Evolutionary conservation across 2,113 vertebrate species (phyloP), one percentile per base, ranked within the genome.

Genomic region (Myanophis thanlyinensis): DNA sequence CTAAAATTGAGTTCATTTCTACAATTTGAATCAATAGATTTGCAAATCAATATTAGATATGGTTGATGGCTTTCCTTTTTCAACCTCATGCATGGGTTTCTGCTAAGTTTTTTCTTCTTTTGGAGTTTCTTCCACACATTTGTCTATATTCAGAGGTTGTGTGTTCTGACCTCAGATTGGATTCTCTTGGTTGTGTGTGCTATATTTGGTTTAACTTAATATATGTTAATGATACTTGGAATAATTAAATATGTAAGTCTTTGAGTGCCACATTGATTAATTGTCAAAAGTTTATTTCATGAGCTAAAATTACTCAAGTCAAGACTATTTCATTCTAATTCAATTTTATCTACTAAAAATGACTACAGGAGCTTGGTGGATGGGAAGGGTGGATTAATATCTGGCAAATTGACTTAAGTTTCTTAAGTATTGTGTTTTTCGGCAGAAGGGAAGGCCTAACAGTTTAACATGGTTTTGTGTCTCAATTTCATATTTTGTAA

Each of bases 311-410:
- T 59, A 49, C 7, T 49, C 47, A 73, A 47, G 30, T 49, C 47
- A 73, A 47, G 30, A 54, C 2, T 49, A 25, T 22, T 23, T 53
- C 85, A 44, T 20, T 85, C 73, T 22, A 85, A 91, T 85, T 53
- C 3, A 54, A 1, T 46, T 84, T 80, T 80, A 12, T 40, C 51
- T 13, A 85, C 51, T 15, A 27, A 85, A 84, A 44, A 44, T 3
- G 25, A 54, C 13, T 7, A 30, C 23, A 44, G 20, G 67, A 84
- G 53, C 11, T 18, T 40, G 52, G 54, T 35, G 10, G 9, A 87
- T 93, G 44, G 51, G 25, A 86, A 86, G n/a, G 10, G 56, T 12
- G 0, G 0, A 51, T 7, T 40, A 12, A 10, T 54, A 0, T 51
- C 35, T 48, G 40, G 52, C 87, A 80, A 88, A 47, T 62, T 92